Evolutionary conservation across 1,140 invertebrate genomes (phyloP).

Genomic region (Rhagoletis zephyria): DNA sequence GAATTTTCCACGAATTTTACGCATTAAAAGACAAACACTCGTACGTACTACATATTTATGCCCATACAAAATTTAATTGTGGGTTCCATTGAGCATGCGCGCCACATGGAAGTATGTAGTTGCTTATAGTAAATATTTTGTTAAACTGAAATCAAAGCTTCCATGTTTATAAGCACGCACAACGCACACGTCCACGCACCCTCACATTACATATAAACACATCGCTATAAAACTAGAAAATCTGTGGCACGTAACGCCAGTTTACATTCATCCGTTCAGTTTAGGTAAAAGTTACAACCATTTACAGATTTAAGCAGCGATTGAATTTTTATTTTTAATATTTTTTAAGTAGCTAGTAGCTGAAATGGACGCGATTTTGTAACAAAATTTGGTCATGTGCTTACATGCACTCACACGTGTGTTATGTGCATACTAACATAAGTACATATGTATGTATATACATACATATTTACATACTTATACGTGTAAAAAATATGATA

Average conservation of each 20-base stretch:
- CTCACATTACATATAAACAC: background rate
- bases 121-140: background rate
- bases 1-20: constrained; percentile 13
- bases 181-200: background rate
- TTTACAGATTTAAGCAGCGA: constrained; percentile 4
- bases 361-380: background rate
- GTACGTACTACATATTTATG: background rate
- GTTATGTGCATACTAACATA: no score
- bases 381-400: constrained; percentile 18
- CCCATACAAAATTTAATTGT: background rate
- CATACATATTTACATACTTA: background rate
- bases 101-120: constrained; percentile 17
- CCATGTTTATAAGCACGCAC: constrained; percentile 17
- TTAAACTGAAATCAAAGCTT: background rate
- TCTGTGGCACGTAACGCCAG: constrained; percentile 22
- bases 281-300: constrained; percentile 25
- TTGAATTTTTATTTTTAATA: constrained; percentile 38
- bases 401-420: no score
- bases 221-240: background rate
- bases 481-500: background rate
- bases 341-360: constrained; percentile 31
- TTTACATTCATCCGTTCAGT: background rate
- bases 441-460: background rate
- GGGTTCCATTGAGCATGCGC: constrained; percentile 26
- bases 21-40: background rate